Percentiles rank a stretch among this genome's conserved stretches.
phyloP scores from a whole-genome alignment of 2,888 invertebrate genomes.

The Melolontha melolontha region DNA sequence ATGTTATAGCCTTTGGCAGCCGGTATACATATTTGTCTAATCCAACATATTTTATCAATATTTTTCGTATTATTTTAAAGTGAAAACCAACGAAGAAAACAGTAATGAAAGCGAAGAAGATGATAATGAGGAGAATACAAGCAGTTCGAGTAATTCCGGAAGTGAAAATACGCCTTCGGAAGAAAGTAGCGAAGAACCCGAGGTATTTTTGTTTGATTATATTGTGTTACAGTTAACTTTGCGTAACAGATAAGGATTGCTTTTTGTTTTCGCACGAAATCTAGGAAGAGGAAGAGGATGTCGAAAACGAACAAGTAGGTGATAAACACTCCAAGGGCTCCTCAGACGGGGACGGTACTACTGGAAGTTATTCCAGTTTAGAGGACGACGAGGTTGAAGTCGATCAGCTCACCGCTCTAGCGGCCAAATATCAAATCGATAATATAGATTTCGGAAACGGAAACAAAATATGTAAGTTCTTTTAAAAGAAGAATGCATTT shows the following conservation, averaged over 20 bases:
- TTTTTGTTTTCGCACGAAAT: neutral
- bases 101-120: slow-evolving; percentile 61
- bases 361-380: slow-evolving; percentile 69
- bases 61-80: slow-evolving; percentile 34
- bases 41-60: too few species aligned
- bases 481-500: too few species aligned
- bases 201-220: slow-evolving; percentile 50
- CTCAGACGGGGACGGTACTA: slow-evolving; percentile 67
- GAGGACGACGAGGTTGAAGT: slow-evolving; percentile 68
- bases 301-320: slow-evolving; percentile 52
- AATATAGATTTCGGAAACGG: slow-evolving; percentile 65
- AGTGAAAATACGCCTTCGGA: slow-evolving; percentile 56
- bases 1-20: too few species aligned
- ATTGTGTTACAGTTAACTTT: slow-evolving; percentile 3
- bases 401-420: slow-evolving; percentile 62
- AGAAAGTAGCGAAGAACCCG: slow-evolving; percentile 62
- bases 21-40: too few species aligned
- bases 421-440: slow-evolving; percentile 63
- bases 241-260: neutral
- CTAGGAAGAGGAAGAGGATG: slow-evolving; percentile 55
- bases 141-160: slow-evolving; percentile 56
- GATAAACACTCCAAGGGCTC: slow-evolving; percentile 63
- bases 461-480: slow-evolving; percentile 63
- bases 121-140: slow-evolving; percentile 58
- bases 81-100: slow-evolving; percentile 54